These are phyloP conservation scores for Gastracanthus pulcherrimus DNA, from an alignment of 2,888 invertebrate species.

Conservation along the genomic window DNA sequence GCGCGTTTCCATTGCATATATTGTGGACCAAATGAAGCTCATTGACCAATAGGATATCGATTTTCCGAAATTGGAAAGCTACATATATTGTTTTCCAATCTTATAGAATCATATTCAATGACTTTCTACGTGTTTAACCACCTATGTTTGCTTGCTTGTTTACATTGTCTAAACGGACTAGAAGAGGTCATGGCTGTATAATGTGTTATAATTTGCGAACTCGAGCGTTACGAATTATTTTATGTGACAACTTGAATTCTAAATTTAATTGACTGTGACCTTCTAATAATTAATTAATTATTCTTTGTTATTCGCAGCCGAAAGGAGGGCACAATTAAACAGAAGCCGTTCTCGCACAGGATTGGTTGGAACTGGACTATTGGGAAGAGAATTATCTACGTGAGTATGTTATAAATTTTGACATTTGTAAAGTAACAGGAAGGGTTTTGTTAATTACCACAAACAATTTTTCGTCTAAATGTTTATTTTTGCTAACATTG, in stretches of 20 bases:
- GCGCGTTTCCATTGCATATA: conserved; percentile 41
- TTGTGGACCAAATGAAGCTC: neutral
- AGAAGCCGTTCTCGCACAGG: conserved; percentile 92
- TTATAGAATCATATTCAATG: conserved; percentile 5
- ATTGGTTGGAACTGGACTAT: conserved; percentile 81
- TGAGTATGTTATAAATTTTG: no score
- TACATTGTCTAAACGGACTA: conserved; percentile 9
- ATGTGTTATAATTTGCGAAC: neutral
- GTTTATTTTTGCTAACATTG: no score
- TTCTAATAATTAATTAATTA: neutral
- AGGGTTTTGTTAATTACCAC: no score
- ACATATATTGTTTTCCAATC: neutral
- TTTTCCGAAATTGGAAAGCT: conserved; percentile 7
- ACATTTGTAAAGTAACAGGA: no score
- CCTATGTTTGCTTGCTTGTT: conserved; percentile 54
- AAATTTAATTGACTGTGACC: neutral
- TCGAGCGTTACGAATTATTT: neutral
- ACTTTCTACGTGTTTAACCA: conserved; percentile 27
- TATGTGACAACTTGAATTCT: no score
- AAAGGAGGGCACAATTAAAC: conserved; percentile 93
- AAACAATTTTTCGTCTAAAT: no score
- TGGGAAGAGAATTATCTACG: conserved; percentile 85
- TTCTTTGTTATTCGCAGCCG: conserved; percentile 83
- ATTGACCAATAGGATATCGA: conserved; percentile 28
- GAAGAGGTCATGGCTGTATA: conserved; percentile 21